Percentiles rank a stretch among this genome's conserved stretches.
phyloP scores from a whole-genome alignment of 2,113 vertebrate species.

The Ciconia stormi region DNA sequence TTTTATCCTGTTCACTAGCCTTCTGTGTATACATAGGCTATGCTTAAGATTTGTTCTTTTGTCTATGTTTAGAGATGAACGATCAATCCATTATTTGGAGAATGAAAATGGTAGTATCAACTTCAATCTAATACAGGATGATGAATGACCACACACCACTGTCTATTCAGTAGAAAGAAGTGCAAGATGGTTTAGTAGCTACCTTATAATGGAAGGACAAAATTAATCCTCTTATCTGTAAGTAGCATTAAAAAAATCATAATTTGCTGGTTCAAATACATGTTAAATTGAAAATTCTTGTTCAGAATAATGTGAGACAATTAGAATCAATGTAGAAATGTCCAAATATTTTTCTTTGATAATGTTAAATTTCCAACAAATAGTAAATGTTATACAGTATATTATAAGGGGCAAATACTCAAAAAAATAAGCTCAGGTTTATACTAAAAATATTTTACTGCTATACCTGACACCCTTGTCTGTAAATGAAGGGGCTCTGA shows the following conservation, averaged over 20 bases:
- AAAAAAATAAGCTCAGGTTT: background rate
- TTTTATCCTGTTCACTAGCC: background rate
- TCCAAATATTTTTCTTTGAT: background rate
- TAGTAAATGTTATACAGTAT: background rate
- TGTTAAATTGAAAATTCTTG: background rate
- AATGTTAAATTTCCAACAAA: background rate
- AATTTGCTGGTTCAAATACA: background rate
- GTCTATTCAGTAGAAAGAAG: background rate
- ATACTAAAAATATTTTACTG: background rate
- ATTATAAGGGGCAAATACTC: background rate
- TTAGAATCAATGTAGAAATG: background rate
- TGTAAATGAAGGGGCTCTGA: background rate
- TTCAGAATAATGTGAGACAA: background rate
- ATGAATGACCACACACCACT: background rate
- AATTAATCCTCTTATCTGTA: background rate
- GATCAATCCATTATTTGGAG: background rate
- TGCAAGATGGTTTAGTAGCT: background rate
- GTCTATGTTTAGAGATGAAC: background rate
- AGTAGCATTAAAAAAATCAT: accelerated
- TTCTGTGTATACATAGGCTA: background rate
- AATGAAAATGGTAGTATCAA: background rate
- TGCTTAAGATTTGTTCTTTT: background rate
- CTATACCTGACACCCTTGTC: background rate
- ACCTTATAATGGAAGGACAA: background rate
- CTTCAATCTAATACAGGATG: background rate